Percentiles rank a stretch among this genome's conserved stretches.
These are phyloP conservation scores for Chaetodon trifascialis DNA, from an alignment of 2,113 vertebrate genomes.

Conservation along the genomic window DNA sequence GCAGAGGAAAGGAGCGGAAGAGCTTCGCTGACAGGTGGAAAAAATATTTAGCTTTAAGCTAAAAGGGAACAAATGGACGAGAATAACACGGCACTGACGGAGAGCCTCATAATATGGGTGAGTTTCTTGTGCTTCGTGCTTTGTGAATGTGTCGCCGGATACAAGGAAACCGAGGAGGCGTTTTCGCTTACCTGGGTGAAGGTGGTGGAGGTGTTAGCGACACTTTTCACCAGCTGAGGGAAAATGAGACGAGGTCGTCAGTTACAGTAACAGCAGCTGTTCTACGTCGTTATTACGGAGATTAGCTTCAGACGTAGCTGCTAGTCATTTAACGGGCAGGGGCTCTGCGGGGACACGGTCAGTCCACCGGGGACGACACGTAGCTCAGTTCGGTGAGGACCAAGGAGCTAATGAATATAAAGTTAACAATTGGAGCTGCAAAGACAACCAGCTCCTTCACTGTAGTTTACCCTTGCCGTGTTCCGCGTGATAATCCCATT, in stretches of 20 bases:
- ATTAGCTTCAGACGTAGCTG: neutral
- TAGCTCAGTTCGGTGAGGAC: neutral
- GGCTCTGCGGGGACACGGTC: neutral
- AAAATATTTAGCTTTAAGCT: slow-evolving; percentile 48
- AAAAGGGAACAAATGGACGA: slow-evolving; percentile 78
- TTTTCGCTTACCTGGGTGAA: slow-evolving; percentile 72
- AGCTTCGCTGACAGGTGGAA: slow-evolving; percentile 79
- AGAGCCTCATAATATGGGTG: slow-evolving; percentile 88
- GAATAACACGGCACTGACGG: slow-evolving; percentile 79
- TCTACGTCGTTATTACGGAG: neutral
- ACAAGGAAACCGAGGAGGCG: neutral
- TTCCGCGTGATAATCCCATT: slow-evolving; percentile 68
- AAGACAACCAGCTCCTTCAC: slow-evolving; percentile 4
- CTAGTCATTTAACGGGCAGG: neutral
- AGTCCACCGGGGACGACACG: neutral
- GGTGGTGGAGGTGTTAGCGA: slow-evolving; percentile 25
- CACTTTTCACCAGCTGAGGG: neutral
- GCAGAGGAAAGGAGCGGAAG: slow-evolving; percentile 73
- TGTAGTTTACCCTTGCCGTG: slow-evolving; percentile 21
- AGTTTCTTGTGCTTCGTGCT: slow-evolving; percentile 58
- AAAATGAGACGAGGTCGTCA: neutral
- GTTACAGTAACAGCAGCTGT: neutral
- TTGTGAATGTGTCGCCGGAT: neutral
- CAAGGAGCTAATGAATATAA: neutral
- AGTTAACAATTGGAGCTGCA: slow-evolving; percentile 6